A percentile compares a stretch with the other conserved stretches of the same genome.
Conservation (phyloP, 2,113 vertebrate species). For the Eulemur macaco region DNA sequence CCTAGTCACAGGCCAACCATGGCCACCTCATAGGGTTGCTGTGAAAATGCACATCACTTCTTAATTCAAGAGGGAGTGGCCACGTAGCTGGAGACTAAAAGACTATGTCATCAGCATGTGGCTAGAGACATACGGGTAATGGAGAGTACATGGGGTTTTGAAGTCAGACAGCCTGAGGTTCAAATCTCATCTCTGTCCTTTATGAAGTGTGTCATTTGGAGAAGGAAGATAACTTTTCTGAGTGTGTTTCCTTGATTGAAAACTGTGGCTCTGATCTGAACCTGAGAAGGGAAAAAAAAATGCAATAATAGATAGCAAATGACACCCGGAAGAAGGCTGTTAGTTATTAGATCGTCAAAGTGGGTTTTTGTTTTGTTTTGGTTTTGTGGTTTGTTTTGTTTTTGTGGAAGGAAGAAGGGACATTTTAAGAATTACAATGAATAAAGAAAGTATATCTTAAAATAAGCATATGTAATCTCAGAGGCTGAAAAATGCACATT, state of each 20-base stretch:
- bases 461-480: neutral
- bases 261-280: neutral
- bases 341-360: neutral
- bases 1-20: neutral
- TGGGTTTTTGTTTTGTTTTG: neutral
- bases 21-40: neutral
- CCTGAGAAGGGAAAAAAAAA: neutral
- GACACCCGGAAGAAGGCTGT: neutral
- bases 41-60: neutral
- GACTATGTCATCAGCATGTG: accelerated
- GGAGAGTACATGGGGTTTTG: too few relatives aligned
- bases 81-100: neutral
- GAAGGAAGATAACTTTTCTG: neutral
- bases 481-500: neutral
- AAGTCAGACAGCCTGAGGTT: neutral
- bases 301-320: neutral
- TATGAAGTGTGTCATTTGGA: neutral
- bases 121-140: neutral
- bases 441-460: neutral
- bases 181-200: neutral
- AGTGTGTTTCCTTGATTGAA: neutral
- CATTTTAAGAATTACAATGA: neutral
- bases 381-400: neutral
- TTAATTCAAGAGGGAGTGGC: neutral
- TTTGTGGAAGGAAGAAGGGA: neutral